These are phyloP conservation scores for Ostrea denselamellosa DNA, from an alignment of 1,140 invertebrate species.

Conservation along the genomic window DNA sequence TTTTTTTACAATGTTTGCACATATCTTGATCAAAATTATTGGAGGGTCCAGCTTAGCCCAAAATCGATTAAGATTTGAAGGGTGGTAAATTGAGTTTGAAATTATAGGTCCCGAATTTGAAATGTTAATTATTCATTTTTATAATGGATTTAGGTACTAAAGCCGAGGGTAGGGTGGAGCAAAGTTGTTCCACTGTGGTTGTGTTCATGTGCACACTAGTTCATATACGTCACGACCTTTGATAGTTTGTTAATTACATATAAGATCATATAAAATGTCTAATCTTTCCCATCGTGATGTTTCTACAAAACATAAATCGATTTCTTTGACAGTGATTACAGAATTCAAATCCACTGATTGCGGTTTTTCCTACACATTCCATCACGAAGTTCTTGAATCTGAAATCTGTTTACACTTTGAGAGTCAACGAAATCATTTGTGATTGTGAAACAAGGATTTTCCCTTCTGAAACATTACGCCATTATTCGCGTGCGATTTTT, in stretches of 20 bases:
- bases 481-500: background rate
- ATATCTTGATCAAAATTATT: conserved; percentile 18
- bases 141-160: too few relatives aligned
- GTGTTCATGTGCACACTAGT: too few relatives aligned
- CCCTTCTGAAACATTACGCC: background rate
- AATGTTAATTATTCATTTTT: background rate
- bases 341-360: background rate
- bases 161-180: too few relatives aligned
- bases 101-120: background rate
- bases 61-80: conserved; percentile 32
- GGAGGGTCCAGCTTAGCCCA: background rate
- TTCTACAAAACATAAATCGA: background rate
- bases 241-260: too few relatives aligned
- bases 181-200: too few relatives aligned
- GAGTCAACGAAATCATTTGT: background rate
- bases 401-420: background rate
- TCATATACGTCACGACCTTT: too few relatives aligned
- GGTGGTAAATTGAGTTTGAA: background rate
- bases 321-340: background rate
- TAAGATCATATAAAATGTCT: too few relatives aligned
- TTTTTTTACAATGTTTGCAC: background rate
- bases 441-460: background rate
- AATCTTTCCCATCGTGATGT: background rate
- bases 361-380: background rate
- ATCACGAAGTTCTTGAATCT: background rate